These are phyloP conservation scores for Megalops atlanticus DNA, from an alignment of 2,113 vertebrate genomes.

Conservation along the genomic window DNA sequence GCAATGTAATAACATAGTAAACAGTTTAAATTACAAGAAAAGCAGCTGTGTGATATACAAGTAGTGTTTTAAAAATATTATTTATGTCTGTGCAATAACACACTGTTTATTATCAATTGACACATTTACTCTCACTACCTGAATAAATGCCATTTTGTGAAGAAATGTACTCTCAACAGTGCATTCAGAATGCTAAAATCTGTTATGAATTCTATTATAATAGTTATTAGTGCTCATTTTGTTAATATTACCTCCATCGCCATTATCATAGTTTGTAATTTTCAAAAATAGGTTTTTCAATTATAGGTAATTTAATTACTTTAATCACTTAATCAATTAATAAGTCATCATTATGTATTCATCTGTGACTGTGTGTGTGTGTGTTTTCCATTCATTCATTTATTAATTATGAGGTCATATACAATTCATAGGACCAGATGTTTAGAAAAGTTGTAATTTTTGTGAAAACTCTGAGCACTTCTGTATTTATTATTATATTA, in stretches of 20 bases:
- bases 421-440: conserved; percentile 7
- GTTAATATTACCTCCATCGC: neutral
- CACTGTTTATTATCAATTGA: neutral
- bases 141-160: neutral
- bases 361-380: neutral
- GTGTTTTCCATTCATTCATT: conserved; percentile 4
- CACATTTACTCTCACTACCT: neutral
- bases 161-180: neutral
- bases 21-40: neutral
- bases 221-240: neutral
- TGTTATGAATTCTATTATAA: neutral
- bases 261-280: conserved; percentile 15
- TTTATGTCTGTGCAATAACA: neutral
- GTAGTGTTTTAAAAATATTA: neutral
- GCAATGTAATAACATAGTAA: neutral
- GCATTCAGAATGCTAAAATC: neutral
- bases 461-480: neutral
- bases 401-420: conserved; percentile 3
- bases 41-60: neutral
- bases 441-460: neutral
- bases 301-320: conserved; percentile 2
- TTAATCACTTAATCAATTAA: conserved; percentile 8
- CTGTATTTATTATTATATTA: neutral
- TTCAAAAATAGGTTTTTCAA: conserved; percentile 8
- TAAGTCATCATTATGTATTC: neutral